Conservation (phyloP, 2,113 vertebrate genomes). For the Heterotis niloticus region DNA sequence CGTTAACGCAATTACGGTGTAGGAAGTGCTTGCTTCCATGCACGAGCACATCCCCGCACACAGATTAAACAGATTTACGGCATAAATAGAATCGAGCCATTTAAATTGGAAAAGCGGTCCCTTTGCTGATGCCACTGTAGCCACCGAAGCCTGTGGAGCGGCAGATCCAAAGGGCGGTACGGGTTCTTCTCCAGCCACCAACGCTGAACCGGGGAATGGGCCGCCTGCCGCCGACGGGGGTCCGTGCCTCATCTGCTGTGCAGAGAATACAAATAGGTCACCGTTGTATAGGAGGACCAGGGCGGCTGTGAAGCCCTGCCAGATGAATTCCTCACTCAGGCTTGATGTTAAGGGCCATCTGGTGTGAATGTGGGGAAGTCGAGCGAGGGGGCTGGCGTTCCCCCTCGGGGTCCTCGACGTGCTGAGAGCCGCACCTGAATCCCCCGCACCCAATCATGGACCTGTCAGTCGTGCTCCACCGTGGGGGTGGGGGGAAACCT, state of each 20-base stretch:
- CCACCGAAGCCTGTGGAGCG: neutral
- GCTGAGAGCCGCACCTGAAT: conserved; percentile 48
- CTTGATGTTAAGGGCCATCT: conserved; percentile 73
- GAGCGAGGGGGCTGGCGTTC: conserved; percentile 50
- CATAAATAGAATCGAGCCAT: neutral
- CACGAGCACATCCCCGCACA: no score
- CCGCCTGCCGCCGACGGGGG: conserved; percentile 53
- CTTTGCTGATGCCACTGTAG: conserved; percentile 3
- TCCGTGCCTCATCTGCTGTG: conserved; percentile 73
- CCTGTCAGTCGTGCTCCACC: conserved; percentile 26
- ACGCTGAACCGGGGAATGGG: conserved; percentile 49
- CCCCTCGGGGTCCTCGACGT: conserved; percentile 22
- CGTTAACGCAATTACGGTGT: no score
- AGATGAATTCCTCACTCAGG: conserved; percentile 71
- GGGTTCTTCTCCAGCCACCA: conserved; percentile 53
- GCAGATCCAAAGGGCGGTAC: conserved; percentile 16
- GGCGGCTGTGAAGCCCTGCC: conserved; percentile 65
- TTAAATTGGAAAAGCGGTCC: conserved; percentile 4
- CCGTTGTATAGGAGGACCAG: conserved; percentile 57
- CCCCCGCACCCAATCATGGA: conserved; percentile 30
- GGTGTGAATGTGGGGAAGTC: conserved; percentile 68
- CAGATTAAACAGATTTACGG: neutral
- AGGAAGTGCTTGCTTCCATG: no score
- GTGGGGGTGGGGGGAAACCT: neutral
- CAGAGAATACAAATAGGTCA: conserved; percentile 78